Conservation (phyloP, 2,113 vertebrate species). For the Plecotus auritus region DNA sequence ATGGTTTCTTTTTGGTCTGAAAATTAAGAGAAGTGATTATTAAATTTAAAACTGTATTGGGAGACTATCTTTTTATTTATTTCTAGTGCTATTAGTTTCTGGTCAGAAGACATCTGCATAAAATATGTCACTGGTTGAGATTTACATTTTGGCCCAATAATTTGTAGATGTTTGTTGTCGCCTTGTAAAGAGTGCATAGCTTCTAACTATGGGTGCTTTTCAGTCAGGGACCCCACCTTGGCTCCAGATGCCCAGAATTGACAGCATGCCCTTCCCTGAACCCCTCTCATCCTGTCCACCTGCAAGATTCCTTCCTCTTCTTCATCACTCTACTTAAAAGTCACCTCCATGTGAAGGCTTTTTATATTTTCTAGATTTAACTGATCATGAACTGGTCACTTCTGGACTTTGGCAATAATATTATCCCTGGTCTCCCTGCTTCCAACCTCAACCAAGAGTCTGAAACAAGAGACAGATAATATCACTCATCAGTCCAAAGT, state of each 20-base stretch:
- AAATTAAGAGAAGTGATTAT: neutral
- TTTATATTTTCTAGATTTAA: neutral
- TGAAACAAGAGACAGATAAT: neutral
- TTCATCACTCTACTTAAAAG: no score
- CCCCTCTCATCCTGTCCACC: neutral
- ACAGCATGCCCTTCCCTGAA: neutral
- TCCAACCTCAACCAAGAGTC: neutral
- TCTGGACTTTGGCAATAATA: neutral
- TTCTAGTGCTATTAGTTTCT: neutral
- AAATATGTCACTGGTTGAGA: neutral
- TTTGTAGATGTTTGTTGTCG: neutral
- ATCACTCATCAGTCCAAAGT: neutral
- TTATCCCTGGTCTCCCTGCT: neutral
- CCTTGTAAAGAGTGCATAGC: neutral
- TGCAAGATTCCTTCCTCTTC: neutral
- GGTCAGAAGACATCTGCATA: neutral
- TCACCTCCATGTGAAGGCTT: neutral
- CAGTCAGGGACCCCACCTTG: neutral
- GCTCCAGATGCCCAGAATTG: neutral
- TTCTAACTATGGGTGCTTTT: neutral
- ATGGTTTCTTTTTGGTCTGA: neutral
- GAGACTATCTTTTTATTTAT: neutral
- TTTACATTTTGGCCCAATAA: neutral
- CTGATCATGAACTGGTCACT: neutral
- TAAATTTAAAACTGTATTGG: neutral